Conservation (phyloP, 2,888 invertebrate genomes). For the Nomada fabriciana region DNA sequence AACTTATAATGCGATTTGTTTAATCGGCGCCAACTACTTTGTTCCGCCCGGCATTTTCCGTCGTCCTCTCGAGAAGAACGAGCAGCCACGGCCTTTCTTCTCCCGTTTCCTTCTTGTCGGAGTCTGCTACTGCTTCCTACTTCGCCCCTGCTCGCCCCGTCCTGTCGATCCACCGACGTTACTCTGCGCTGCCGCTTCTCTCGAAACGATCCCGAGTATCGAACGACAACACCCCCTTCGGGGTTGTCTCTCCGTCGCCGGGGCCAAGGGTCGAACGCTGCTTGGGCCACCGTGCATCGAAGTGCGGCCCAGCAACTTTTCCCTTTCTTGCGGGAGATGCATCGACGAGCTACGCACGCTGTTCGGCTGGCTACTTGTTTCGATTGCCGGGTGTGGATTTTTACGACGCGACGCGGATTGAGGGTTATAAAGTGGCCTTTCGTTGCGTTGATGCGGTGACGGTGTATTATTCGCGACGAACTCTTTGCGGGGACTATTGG, state of each 20-base stretch:
- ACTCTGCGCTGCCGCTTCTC: constrained; percentile 4
- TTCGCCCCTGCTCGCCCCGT: neutral
- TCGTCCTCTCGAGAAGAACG: constrained; percentile 65
- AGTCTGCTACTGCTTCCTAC: constrained; percentile 25
- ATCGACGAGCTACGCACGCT: neutral
- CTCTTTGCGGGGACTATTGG: neutral
- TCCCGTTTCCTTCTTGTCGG: constrained; percentile 25
- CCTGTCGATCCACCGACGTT: constrained; percentile 1
- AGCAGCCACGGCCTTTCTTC: constrained; percentile 55
- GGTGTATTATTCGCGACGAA: neutral
- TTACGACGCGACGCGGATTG: neutral
- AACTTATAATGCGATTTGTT: constrained; percentile 84
- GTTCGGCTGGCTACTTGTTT: neutral
- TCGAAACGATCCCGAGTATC: constrained; percentile 59
- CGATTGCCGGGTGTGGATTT: constrained; percentile 13
- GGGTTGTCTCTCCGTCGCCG: constrained; percentile 18
- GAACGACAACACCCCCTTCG: constrained; percentile 37
- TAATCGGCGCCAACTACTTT: constrained; percentile 84
- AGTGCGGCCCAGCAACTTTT: constrained; percentile 14
- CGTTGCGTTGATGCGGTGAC: neutral
- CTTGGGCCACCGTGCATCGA: neutral
- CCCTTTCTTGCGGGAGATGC: neutral
- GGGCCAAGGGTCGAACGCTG: constrained; percentile 35
- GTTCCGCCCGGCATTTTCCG: constrained; percentile 75
- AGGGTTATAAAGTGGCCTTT: neutral